Evolutionary conservation across 2,113 vertebrate genomes (phyloP).

Genomic region (Hylia prasina): DNA sequence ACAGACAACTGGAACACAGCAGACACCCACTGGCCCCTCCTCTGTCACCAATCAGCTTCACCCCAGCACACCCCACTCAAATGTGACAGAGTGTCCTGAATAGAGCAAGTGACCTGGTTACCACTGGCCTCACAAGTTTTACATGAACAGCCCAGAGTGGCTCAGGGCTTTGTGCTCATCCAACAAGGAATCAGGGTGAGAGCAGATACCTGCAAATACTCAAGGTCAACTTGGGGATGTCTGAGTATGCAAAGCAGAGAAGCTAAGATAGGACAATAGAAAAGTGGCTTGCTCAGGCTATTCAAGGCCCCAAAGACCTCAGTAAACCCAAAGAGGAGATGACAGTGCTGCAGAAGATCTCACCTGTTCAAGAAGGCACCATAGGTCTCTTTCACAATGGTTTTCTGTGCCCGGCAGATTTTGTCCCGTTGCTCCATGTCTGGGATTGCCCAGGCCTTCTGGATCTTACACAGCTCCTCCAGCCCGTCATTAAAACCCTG

Average conservation of each 20-base stretch:
- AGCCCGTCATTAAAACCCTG: conserved; percentile 96
- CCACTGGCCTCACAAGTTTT: not conserved
- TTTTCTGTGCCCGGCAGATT: conserved; percentile 88
- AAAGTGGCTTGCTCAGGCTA: not conserved
- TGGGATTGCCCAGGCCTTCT: conserved; percentile 97
- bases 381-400: conserved; percentile 87
- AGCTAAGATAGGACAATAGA: not conserved
- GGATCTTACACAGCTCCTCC: conserved; percentile 94
- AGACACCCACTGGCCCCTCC: not conserved
- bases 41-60: not conserved
- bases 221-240: not conserved
- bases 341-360: not conserved
- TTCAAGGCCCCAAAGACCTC: not conserved
- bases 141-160: not conserved
- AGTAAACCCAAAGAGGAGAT: not conserved
- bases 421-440: conserved; percentile 88
- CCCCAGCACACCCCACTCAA: not conserved
- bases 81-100: not conserved
- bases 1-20: not conserved
- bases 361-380: conserved; percentile 87
- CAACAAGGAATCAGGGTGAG: not conserved
- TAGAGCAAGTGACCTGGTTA: not conserved
- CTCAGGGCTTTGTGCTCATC: not conserved
- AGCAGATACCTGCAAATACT: not conserved
- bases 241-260: not conserved